phyloP scores from a whole-genome alignment of 2,113 vertebrate genomes.

The Coptodon rendalli region DNA sequence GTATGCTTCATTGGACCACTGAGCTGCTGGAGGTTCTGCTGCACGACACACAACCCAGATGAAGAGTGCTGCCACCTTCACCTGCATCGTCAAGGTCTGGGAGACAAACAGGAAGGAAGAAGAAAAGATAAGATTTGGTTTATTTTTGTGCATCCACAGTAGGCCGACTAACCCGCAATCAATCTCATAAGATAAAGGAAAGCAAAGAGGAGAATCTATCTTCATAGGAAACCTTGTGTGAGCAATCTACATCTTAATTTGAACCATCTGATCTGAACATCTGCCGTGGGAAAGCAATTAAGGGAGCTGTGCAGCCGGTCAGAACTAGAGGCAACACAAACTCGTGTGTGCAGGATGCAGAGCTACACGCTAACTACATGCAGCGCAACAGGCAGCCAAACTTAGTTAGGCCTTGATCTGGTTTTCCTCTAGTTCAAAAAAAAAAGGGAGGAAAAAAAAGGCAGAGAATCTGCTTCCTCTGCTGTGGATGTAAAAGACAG shows the following conservation, averaged over 20 bases:
- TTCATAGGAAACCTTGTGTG: conserved; percentile 67
- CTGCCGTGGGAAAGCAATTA: conserved; percentile 69
- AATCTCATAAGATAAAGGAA: neutral
- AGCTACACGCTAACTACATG: neutral
- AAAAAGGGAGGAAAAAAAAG: neutral
- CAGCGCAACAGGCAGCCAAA: conserved; percentile 12
- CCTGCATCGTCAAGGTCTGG: conserved; percentile 14
- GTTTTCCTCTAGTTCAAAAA: conserved; percentile 1
- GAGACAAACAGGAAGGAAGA: neutral
- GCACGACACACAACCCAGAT: conserved; percentile 19
- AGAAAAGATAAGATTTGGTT: neutral
- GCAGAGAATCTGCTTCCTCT: neutral
- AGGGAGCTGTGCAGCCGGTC: conserved; percentile 34
- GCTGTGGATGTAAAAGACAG: neutral
- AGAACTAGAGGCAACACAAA: conserved; percentile 19
- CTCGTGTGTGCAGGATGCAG: neutral
- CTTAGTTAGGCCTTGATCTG: conserved; percentile 30
- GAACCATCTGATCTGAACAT: conserved; percentile 74
- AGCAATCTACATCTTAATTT: conserved; percentile 68
- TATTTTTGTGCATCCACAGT: neutral
- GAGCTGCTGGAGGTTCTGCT: conserved; percentile 40
- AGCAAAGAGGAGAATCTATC: conserved; percentile 48
- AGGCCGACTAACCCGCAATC: neutral
- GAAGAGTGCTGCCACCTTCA: conserved; percentile 29
- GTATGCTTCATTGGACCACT: conserved; percentile 32